Conservation (phyloP, 1,140 invertebrate species). For the Hetaerina americana region DNA sequence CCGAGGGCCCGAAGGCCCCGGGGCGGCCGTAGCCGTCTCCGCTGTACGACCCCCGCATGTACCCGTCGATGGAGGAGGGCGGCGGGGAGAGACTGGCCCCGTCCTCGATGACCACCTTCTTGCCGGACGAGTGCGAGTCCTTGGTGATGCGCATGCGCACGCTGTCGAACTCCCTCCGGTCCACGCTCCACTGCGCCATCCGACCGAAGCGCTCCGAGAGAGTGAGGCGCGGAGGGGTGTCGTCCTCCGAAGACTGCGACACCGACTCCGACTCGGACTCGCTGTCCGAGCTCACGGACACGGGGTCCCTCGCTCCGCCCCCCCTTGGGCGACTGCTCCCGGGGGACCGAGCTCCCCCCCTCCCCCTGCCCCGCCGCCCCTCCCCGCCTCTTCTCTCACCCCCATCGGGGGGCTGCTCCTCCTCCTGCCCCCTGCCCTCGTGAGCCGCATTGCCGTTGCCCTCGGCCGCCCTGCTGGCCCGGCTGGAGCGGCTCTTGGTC, state of each 20-base stretch:
- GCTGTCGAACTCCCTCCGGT: constrained; percentile 55
- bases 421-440: background rate
- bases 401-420: background rate
- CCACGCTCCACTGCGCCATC: constrained; percentile 76
- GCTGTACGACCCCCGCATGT: background rate
- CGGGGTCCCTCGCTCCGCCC: background rate
- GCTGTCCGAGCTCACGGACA: background rate
- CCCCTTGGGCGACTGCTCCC: background rate
- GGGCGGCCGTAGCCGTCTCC: background rate
- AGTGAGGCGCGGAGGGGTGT: constrained; percentile 41
- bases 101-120: constrained; percentile 61
- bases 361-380: constrained; percentile 30
- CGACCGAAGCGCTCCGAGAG: constrained; percentile 73
- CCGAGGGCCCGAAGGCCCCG: background rate
- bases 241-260: constrained; percentile 18
- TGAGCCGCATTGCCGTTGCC: constrained; percentile 1
- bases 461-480: background rate
- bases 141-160: constrained; percentile 62
- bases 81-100: constrained; percentile 14
- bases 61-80: background rate
- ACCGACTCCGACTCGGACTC: background rate
- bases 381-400: constrained; percentile 18
- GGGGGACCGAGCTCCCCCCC: constrained; percentile 9
- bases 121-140: constrained; percentile 43
- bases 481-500: background rate